phyloP scores from a whole-genome alignment of 1,140 invertebrate genomes.

The Berghia stephanieae region DNA sequence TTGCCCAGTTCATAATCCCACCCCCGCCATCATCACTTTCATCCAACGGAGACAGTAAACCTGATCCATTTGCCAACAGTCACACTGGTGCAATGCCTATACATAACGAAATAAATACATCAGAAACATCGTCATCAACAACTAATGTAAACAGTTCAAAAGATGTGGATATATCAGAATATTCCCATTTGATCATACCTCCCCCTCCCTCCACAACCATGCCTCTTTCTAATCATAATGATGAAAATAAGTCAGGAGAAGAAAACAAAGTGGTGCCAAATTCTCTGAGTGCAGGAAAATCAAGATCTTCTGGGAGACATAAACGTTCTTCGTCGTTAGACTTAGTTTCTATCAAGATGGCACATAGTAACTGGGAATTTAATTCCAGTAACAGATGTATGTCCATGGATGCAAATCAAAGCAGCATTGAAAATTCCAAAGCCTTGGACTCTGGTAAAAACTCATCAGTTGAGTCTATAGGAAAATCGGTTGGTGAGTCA shows the following conservation, averaged over 20 bases:
- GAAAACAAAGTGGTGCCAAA: background rate
- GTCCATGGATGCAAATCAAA: conserved; percentile 34
- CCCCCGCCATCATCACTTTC: conserved; percentile 69
- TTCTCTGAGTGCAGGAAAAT: no score
- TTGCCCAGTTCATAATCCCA: conserved; percentile 83
- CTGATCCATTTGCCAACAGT: no score
- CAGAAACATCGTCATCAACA: no score
- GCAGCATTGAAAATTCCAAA: background rate
- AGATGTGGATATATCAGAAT: no score
- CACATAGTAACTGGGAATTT: conserved; percentile 15
- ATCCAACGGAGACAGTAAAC: background rate
- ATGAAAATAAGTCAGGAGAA: background rate
- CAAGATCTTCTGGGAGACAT: no score
- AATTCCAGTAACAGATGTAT: conserved; percentile 24
- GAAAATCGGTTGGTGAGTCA: conserved; percentile 34
- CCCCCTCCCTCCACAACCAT: conserved; percentile 80
- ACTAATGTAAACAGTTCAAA: no score
- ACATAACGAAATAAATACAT: no score
- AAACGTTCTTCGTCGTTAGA: conserved; percentile 53
- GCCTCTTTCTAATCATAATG: background rate
- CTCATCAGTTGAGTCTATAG: background rate
- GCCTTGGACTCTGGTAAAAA: background rate
- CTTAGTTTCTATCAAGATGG: conserved; percentile 25
- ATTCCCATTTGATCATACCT: conserved; percentile 82
- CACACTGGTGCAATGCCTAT: no score